Evolutionary conservation across 2,113 vertebrate species (phyloP).

Genomic region (Channa argus): DNA sequence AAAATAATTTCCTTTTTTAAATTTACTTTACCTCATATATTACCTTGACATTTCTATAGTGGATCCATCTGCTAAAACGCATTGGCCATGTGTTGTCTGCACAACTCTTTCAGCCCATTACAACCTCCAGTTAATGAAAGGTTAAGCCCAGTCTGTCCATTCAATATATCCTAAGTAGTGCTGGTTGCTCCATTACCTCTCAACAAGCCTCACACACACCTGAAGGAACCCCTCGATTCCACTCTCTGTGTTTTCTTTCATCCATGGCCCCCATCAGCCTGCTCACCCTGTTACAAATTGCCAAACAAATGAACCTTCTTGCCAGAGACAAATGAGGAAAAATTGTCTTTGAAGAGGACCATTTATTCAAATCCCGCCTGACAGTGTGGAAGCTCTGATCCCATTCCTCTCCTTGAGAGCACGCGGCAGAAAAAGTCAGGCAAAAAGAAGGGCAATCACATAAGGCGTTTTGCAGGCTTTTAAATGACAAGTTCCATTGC

Average conservation of each 20-base stretch:
- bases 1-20: constrained; percentile 2
- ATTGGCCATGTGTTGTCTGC: constrained; percentile 11
- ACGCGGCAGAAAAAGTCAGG: constrained; percentile 54
- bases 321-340: constrained; percentile 78
- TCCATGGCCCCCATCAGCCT: constrained; percentile 57
- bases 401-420: constrained; percentile 55
- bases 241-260: constrained; percentile 38
- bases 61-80: constrained; percentile 6
- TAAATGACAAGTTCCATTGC: constrained; percentile 62
- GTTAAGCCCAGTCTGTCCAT: constrained; percentile 61
- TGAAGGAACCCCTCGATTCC: constrained; percentile 46
- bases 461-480: constrained; percentile 60
- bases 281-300: constrained; percentile 67
- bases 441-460: constrained; percentile 54
- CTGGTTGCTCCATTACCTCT: constrained; percentile 74
- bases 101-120: constrained; percentile 33
- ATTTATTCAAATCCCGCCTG: constrained; percentile 79
- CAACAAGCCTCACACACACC: constrained; percentile 48
- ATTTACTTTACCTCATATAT: neutral
- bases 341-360: constrained; percentile 74
- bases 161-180: constrained; percentile 67
- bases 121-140: constrained; percentile 65
- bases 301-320: constrained; percentile 79
- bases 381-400: constrained; percentile 71
- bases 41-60: neutral